A percentile compares a stretch with the other conserved stretches of the same genome.
Evolutionary conservation across 2,113 vertebrate genomes (phyloP).

Genomic region (Rhinichthys klamathensis): DNA sequence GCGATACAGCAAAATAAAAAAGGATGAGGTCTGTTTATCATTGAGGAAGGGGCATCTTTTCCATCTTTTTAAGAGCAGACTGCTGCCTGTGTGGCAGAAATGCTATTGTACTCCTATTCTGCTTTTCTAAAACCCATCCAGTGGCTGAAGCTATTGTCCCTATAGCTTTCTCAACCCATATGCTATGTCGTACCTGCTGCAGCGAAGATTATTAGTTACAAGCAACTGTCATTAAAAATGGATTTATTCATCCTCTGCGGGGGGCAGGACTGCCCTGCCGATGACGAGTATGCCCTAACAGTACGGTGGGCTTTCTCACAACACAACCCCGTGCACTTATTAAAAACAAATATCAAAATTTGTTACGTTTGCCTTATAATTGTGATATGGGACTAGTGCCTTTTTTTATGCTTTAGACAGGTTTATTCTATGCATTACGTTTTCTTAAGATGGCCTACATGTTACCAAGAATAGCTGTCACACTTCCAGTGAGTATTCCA

Average conservation of each 20-base stretch:
- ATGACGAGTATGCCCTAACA: constrained; percentile 40
- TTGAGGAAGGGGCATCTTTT: constrained; percentile 1
- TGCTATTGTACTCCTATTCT: neutral
- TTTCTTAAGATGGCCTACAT: neutral
- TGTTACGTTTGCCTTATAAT: neutral
- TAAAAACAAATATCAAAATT: neutral
- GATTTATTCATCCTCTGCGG: constrained; percentile 61
- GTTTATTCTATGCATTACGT: neutral
- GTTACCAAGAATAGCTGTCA: neutral
- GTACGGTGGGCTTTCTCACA: constrained; percentile 27
- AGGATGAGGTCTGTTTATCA: constrained; percentile 1
- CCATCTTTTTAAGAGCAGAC: constrained; percentile 44
- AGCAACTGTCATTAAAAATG: constrained; percentile 67
- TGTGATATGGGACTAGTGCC: neutral
- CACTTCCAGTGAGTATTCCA: neutral
- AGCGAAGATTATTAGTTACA: constrained; percentile 63
- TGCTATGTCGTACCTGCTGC: constrained; percentile 68
- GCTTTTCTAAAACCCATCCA: constrained; percentile 69
- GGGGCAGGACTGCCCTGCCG: constrained; percentile 36
- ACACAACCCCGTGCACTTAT: neutral
- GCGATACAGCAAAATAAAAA: neutral
- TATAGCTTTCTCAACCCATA: constrained; percentile 67
- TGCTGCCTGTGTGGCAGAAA: constrained; percentile 24
- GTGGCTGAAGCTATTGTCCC: constrained; percentile 64
- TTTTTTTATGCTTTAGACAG: neutral